These are phyloP conservation scores for Intellagama lesueurii DNA, from an alignment of 2,797 vertebrate genomes.

Conservation along the genomic window DNA sequence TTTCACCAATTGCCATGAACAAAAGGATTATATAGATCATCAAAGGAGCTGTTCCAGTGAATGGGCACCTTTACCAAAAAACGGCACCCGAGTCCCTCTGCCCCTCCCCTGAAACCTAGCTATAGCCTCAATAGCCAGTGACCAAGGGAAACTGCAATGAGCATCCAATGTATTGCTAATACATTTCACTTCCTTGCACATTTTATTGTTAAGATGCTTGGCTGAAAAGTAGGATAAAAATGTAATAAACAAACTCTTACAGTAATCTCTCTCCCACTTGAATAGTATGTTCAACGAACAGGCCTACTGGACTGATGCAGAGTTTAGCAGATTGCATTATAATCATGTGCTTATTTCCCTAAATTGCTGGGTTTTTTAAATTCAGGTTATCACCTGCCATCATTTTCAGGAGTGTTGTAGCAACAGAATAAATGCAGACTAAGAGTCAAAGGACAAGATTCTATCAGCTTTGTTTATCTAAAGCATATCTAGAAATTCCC, in stretches of 20 bases:
- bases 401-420: neutral
- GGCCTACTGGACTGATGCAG: neutral
- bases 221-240: neutral
- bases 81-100: neutral
- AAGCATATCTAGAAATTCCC: neutral
- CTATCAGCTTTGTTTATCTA: neutral
- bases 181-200: neutral
- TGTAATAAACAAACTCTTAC: neutral
- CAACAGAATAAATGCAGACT: neutral
- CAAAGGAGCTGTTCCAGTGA: neutral
- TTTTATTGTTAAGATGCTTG: neutral
- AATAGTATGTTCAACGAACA: neutral
- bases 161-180: neutral
- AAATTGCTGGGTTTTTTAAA: neutral
- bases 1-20: neutral
- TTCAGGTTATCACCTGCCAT: neutral
- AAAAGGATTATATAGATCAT: neutral
- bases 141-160: neutral
- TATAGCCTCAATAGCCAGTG: neutral
- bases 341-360: neutral
- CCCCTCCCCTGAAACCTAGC: neutral
- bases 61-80: neutral
- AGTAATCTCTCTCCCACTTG: neutral
- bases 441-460: neutral
- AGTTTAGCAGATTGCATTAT: neutral